Percentiles rank a stretch among this genome's conserved stretches.
Conservation (phyloP, 2,888 invertebrate species). For the Caenorhabditis imperialis region DNA sequence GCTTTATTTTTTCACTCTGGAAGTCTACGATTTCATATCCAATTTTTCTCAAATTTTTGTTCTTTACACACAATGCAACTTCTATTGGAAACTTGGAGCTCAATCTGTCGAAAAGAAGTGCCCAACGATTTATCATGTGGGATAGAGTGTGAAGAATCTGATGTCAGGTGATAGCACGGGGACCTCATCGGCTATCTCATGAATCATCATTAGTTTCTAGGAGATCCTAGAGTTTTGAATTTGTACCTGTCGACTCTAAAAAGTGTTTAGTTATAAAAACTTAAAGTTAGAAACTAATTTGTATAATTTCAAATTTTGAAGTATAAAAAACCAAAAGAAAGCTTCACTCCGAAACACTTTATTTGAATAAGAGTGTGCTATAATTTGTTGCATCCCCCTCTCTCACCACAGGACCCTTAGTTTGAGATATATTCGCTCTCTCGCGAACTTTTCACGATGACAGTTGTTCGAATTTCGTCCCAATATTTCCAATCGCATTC, state of each 20-base stretch:
- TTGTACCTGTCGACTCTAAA: too few species aligned
- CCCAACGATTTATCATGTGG: conserved; percentile 47
- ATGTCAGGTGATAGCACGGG: conserved; percentile 39
- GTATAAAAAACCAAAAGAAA: too few species aligned
- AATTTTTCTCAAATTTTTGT: conserved; percentile 1
- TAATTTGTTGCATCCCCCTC: too few species aligned
- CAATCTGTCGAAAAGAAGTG: conserved; percentile 31
- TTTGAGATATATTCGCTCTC: too few species aligned
- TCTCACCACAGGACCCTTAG: too few species aligned
- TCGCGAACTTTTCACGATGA: not conserved
- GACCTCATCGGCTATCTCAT: not conserved
- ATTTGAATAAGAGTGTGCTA: too few species aligned
- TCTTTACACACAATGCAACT: conserved; percentile 16
- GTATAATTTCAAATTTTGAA: too few species aligned
- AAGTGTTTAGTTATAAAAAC: too few species aligned
- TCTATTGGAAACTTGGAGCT: conserved; percentile 5
- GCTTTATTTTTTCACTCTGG: conserved; percentile 3
- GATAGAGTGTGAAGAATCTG: conserved; percentile 29
- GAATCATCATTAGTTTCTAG: conserved; percentile 25
- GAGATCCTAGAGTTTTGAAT: too few species aligned
- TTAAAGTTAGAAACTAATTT: too few species aligned
- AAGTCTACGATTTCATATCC: not conserved
- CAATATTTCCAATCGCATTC: not conserved
- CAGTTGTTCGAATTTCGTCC: conserved; percentile 23
- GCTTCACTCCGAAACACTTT: too few species aligned